These are phyloP conservation scores for Pitta sordida DNA, from an alignment of 2,113 vertebrate genomes.

Conservation along the genomic window DNA sequence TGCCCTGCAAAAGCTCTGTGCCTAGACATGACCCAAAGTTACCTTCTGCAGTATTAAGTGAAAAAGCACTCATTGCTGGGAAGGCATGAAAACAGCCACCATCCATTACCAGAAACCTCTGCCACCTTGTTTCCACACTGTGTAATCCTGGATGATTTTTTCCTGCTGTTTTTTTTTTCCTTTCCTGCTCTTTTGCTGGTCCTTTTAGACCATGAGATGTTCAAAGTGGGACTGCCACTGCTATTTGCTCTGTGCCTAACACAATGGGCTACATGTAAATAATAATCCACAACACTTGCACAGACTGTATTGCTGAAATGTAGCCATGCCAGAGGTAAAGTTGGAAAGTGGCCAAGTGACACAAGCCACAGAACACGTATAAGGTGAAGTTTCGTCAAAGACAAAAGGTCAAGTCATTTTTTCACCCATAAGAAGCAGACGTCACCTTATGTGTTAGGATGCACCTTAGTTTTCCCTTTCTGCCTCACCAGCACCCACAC, in stretches of 20 bases:
- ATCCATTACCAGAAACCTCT: neutral
- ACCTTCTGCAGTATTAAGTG: neutral
- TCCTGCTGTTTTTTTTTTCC: neutral
- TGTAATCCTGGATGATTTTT: too few species aligned
- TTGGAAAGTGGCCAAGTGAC: neutral
- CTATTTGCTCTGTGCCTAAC: neutral
- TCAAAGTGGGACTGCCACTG: neutral
- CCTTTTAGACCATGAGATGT: neutral
- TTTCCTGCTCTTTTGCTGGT: neutral
- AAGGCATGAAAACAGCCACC: neutral
- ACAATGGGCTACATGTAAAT: neutral
- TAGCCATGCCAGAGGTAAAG: neutral
- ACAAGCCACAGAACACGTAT: neutral
- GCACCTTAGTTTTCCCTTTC: neutral
- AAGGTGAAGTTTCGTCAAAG: neutral
- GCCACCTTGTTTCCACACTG: neutral
- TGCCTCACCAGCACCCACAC: neutral
- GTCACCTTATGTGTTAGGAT: neutral
- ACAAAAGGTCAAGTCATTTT: neutral
- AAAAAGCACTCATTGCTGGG: neutral
- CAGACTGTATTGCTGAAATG: neutral
- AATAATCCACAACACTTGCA: neutral
- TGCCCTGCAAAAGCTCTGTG: neutral
- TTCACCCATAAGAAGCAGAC: neutral
- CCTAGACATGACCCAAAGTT: neutral